Evolutionary conservation across 1,140 invertebrate species (phyloP).

Genomic region (Cotesia typhae): DNA sequence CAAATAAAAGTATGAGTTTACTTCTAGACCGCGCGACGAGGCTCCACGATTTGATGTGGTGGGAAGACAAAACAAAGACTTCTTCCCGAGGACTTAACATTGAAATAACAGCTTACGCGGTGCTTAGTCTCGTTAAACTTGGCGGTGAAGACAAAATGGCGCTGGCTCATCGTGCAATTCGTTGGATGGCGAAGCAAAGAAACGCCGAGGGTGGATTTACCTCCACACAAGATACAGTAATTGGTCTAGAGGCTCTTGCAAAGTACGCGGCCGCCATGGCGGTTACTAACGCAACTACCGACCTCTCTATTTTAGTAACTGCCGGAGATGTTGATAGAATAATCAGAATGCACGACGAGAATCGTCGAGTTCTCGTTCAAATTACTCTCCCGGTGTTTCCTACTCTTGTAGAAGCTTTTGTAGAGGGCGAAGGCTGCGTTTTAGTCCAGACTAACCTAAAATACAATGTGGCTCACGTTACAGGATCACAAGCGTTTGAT

Average conservation of each 20-base stretch:
- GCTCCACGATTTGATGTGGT: slow-evolving; percentile 59
- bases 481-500: slow-evolving; percentile 62
- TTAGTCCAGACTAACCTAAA: slow-evolving; percentile 69
- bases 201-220: slow-evolving; percentile 82
- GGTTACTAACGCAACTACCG: slow-evolving; percentile 46
- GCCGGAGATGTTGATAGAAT: slow-evolving; percentile 54
- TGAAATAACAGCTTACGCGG: slow-evolving; percentile 80
- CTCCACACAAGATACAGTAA: slow-evolving; percentile 76
- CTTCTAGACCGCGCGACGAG: slow-evolving; percentile 54
- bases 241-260: slow-evolving; percentile 73
- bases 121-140: slow-evolving; percentile 72
- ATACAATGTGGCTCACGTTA: slow-evolving; percentile 63
- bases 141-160: slow-evolving; percentile 70
- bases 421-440: slow-evolving; percentile 70
- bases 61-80: slow-evolving; percentile 58
- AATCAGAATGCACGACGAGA: slow-evolving; percentile 59
- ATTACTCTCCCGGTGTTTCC: slow-evolving; percentile 62
- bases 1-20: slow-evolving; percentile 49
- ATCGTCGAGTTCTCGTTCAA: slow-evolving; percentile 61
- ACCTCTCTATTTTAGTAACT: slow-evolving; percentile 59
- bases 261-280: slow-evolving; percentile 66
- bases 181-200: slow-evolving; percentile 79
- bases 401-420: slow-evolving; percentile 62
- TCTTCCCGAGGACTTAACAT: slow-evolving; percentile 66
- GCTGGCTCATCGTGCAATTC: slow-evolving; percentile 68